Evolutionary conservation across 2,113 vertebrate genomes (phyloP).

Genomic region (Leucopsar rothschildi): DNA sequence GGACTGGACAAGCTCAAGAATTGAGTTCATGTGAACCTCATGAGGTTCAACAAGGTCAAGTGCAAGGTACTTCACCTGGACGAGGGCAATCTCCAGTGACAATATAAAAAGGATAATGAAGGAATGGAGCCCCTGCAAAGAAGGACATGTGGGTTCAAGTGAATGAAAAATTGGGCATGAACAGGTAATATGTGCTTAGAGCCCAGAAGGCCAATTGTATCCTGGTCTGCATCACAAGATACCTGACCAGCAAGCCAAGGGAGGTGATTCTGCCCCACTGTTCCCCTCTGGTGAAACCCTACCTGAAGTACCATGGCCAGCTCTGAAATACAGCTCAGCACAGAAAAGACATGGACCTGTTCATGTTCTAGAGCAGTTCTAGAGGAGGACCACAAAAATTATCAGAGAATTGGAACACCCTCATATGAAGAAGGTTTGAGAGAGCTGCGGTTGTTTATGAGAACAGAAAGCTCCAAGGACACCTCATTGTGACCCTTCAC

Average conservation of each 20-base stretch:
- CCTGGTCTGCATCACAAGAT: background rate
- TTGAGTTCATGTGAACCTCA: background rate
- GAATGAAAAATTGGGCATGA: background rate
- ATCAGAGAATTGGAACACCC: background rate
- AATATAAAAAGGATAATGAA: background rate
- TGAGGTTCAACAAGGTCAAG: background rate
- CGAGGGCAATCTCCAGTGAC: accelerated
- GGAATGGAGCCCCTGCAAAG: accelerated
- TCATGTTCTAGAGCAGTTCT: no score
- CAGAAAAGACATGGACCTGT: background rate
- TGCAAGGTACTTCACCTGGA: background rate
- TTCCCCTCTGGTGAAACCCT: background rate
- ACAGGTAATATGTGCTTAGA: accelerated
- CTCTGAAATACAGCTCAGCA: background rate
- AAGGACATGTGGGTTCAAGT: background rate
- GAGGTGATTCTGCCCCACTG: background rate
- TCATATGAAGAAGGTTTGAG: background rate
- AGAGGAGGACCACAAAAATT: background rate
- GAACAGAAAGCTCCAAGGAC: background rate
- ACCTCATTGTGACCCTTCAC: background rate
- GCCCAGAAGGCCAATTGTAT: background rate
- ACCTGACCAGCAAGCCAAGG: background rate
- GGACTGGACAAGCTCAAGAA: background rate
- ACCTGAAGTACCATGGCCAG: background rate
- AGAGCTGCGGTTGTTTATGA: background rate